A percentile compares a stretch with the other conserved stretches of the same genome.
These are phyloP conservation scores for Sprattus sprattus DNA, from an alignment of 2,113 vertebrate genomes.

Conservation along the genomic window DNA sequence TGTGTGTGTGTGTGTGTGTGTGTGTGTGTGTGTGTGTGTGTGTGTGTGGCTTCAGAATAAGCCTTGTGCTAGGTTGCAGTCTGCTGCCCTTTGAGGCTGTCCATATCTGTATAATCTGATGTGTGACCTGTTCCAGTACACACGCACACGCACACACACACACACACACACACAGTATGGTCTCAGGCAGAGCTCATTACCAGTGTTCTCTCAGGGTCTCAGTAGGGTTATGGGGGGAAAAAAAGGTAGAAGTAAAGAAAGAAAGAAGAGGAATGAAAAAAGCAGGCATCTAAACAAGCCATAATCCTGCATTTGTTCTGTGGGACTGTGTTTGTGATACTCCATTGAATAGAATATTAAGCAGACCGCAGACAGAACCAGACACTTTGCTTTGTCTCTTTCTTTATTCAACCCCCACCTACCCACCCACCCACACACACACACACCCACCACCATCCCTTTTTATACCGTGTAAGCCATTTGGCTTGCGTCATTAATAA, in stretches of 20 bases:
- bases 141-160: slow-evolving; percentile 24
- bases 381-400: slow-evolving; percentile 22
- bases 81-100: slow-evolving; percentile 56
- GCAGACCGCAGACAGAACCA: slow-evolving; percentile 48
- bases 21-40: slow-evolving; percentile 4
- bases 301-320: slow-evolving; percentile 76
- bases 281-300: slow-evolving; percentile 57
- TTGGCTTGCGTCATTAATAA: slow-evolving; percentile 77
- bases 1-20: not conserved
- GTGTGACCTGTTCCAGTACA: slow-evolving; percentile 54
- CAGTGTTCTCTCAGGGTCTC: slow-evolving; percentile 64
- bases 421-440: not conserved
- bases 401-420: slow-evolving; percentile 63
- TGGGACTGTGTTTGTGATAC: slow-evolving; percentile 72
- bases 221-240: slow-evolving; percentile 57
- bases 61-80: not conserved
- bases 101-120: slow-evolving; percentile 73
- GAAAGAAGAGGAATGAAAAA: not conserved
- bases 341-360: slow-evolving; percentile 75
- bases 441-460: not conserved
- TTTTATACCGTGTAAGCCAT: slow-evolving; percentile 66
- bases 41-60: not conserved
- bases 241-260: not conserved
- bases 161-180: slow-evolving; percentile 48
- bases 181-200: slow-evolving; percentile 64